A percentile compares a stretch with the other conserved stretches of the same genome.
These are phyloP conservation scores for Lathamus discolor DNA, from an alignment of 2,113 vertebrate genomes.

Conservation along the genomic window DNA sequence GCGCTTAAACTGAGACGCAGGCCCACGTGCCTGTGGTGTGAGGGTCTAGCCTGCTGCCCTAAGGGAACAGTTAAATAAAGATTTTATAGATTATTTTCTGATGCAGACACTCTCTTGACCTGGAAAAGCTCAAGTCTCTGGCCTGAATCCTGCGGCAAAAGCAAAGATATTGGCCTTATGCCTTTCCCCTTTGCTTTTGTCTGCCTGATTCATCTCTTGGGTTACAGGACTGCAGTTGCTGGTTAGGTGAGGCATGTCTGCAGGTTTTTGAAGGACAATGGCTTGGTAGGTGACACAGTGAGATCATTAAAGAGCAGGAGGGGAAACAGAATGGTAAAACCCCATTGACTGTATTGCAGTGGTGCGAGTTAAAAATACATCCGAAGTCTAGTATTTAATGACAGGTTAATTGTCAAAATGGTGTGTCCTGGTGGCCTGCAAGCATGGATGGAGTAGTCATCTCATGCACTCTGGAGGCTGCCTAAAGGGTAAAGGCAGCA, in stretches of 20 bases:
- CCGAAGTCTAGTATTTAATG: not conserved
- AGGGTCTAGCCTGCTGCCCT: not conserved
- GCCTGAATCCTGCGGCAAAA: not conserved
- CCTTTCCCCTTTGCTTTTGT: not conserved
- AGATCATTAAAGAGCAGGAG: not conserved
- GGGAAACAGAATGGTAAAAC: not conserved
- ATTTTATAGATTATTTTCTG: not conserved
- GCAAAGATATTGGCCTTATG: not conserved
- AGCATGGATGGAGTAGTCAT: not conserved
- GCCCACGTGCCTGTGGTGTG: not conserved
- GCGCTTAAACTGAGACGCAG: not conserved
- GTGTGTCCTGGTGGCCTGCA: not conserved
- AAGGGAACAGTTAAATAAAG: not conserved
- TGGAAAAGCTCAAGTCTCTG: not conserved
- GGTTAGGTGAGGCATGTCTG: not conserved
- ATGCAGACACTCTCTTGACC: not conserved
- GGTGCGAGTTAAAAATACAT: not conserved
- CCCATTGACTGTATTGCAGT: accelerated
- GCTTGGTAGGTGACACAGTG: not conserved
- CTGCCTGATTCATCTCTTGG: not conserved
- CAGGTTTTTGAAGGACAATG: not conserved
- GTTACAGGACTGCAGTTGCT: not conserved
- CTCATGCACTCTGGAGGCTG: not conserved
- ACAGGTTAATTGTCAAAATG: not conserved
- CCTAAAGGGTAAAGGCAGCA: not conserved